phyloP scores from a whole-genome alignment of 1,140 invertebrate genomes.

The Drosophila ironensis region DNA sequence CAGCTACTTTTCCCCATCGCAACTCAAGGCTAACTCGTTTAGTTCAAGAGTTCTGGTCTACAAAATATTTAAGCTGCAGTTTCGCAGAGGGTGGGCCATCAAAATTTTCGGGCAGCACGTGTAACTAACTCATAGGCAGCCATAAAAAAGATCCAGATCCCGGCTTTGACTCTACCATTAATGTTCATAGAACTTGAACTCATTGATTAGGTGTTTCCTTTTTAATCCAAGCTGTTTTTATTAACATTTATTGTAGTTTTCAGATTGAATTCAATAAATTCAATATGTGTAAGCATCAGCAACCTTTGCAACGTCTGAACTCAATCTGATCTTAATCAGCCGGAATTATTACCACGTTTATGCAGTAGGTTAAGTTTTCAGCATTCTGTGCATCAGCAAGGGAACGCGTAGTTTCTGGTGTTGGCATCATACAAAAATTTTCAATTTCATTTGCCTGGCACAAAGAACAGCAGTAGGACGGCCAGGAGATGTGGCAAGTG shows the following conservation, averaged over 20 bases:
- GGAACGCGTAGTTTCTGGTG: conserved; percentile 4
- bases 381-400: conserved; percentile 41
- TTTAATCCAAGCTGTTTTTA: no score
- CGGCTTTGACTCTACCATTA: conserved; percentile 47
- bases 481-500: conserved; percentile 19
- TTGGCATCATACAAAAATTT: conserved; percentile 78
- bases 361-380: conserved; percentile 72
- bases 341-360: conserved; percentile 70
- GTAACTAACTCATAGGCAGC: conserved; percentile 42
- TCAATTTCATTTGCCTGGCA: conserved; percentile 73
- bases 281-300: no score
- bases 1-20: conserved; percentile 58
- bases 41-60: conserved; percentile 40
- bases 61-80: conserved; percentile 64
- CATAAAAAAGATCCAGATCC: conserved; percentile 69
- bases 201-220: no score
- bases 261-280: no score
- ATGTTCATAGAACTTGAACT: conserved; percentile 19
- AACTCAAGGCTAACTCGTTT: conserved; percentile 44
- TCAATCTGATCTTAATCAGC: conserved; percentile 63
- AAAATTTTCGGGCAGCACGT: conserved; percentile 47
- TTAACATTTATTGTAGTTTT: no score
- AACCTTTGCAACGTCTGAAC: background rate
- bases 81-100: conserved; percentile 35
- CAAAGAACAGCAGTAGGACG: conserved; percentile 33